Conservation (phyloP, 2,797 vertebrate genomes). For the Gastrophryne carolinensis region DNA sequence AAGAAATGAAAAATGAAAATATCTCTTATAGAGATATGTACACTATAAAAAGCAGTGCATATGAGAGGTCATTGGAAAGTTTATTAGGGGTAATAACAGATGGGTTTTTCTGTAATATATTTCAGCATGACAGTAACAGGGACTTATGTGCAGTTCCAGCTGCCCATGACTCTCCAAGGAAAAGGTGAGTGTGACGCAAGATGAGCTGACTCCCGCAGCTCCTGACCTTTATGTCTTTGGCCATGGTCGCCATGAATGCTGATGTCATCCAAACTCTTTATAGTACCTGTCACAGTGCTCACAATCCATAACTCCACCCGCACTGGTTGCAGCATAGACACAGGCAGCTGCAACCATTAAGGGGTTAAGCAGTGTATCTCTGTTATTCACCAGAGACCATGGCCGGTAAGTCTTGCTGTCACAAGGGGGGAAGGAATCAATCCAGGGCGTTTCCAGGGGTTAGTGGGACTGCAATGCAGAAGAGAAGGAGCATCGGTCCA, state of each 20-base stretch:
- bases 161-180: too few species aligned
- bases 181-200: background rate
- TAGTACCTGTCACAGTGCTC: background rate
- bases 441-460: slow-evolving; percentile 22
- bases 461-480: slow-evolving; percentile 50
- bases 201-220: background rate
- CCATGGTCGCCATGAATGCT: background rate
- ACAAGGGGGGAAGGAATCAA: slow-evolving; percentile 13
- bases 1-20: too few species aligned
- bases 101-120: too few species aligned
- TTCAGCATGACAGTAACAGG: too few species aligned
- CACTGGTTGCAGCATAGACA: background rate
- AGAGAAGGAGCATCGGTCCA: slow-evolving; percentile 13
- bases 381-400: background rate
- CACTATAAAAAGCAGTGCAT: too few species aligned
- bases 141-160: too few species aligned
- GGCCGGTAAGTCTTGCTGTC: background rate
- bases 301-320: background rate
- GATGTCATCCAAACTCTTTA: background rate
- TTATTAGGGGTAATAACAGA: too few species aligned
- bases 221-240: background rate
- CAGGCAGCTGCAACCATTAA: background rate
- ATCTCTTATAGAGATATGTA: too few species aligned
- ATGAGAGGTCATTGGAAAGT: too few species aligned
- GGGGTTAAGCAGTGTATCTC: background rate